These are phyloP conservation scores for Anoplolepis gracilipes DNA, from an alignment of 1,140 invertebrate species.

Conservation along the genomic window DNA sequence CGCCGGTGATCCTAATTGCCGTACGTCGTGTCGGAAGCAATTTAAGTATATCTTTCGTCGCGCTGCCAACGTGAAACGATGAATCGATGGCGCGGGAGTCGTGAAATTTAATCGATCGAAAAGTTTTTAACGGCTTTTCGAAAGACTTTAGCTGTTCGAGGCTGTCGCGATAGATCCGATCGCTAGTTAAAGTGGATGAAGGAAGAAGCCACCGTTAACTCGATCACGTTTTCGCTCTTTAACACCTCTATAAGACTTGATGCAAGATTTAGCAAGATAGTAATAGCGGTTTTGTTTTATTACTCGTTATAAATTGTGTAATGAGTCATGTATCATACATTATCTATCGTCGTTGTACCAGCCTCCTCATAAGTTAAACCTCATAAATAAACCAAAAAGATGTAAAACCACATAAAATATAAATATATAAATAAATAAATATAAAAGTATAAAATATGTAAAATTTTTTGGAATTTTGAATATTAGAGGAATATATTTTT, in stretches of 20 bases:
- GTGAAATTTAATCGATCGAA: slow-evolving; percentile 72
- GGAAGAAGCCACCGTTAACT: slow-evolving; percentile 20
- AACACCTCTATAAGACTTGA: slow-evolving; percentile 12
- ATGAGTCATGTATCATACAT: no score
- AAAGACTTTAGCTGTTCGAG: slow-evolving; percentile 38
- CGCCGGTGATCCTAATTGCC: slow-evolving; percentile 48
- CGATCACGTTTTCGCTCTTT: slow-evolving; percentile 45
- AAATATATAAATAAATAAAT: not conserved
- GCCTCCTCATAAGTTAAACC: not conserved
- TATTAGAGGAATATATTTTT: not conserved
- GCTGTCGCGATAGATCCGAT: slow-evolving; percentile 55
- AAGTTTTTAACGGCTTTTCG: slow-evolving; percentile 59
- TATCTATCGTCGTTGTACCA: not conserved
- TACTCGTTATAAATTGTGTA: not conserved
- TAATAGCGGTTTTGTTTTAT: not conserved
- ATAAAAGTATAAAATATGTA: not conserved
- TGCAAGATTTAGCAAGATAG: not conserved
- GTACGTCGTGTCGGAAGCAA: slow-evolving; percentile 17
- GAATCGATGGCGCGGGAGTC: slow-evolving; percentile 62
- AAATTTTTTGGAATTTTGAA: not conserved
- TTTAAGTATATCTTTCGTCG: slow-evolving; percentile 55
- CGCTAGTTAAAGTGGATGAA: slow-evolving; percentile 48
- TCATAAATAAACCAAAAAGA: not conserved
- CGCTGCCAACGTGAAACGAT: slow-evolving; percentile 39
- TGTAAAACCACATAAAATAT: not conserved